Evolutionary conservation across 2,888 invertebrate species (phyloP).

Genomic region (Choristoneura rosaceana): DNA sequence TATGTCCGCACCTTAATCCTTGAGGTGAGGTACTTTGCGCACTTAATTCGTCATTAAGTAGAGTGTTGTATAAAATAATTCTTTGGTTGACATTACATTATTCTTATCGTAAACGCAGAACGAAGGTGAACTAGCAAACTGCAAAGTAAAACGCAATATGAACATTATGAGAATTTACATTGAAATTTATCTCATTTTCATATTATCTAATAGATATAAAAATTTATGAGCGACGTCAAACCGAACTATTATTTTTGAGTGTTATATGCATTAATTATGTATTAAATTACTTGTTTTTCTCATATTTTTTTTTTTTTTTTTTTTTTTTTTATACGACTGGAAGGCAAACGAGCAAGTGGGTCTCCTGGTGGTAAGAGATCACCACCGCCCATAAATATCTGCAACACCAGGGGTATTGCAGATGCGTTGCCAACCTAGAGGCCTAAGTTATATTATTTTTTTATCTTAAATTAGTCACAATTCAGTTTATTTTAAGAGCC

Average conservation of each 20-base stretch:
- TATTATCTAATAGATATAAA: too few species aligned
- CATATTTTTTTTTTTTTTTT: too few species aligned
- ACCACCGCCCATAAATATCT: too few species aligned
- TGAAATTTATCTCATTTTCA: neutral
- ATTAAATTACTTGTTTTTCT: slow-evolving; percentile 5
- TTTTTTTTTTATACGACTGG: too few species aligned
- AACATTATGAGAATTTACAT: neutral
- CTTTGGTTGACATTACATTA: slow-evolving; percentile 4
- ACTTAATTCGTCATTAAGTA: neutral
- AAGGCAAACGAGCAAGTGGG: too few species aligned
- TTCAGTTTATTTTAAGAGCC: neutral
- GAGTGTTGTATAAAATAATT: neutral
- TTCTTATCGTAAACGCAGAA: neutral
- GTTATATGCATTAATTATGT: neutral
- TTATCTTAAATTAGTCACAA: slow-evolving; percentile 2
- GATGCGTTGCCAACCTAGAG: too few species aligned
- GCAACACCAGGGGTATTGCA: too few species aligned
- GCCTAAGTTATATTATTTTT: too few species aligned
- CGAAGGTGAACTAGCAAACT: neutral
- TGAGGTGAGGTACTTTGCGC: neutral
- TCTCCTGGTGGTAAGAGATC: too few species aligned
- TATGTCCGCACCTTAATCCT: neutral
- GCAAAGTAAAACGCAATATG: neutral
- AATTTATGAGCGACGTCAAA: neutral
- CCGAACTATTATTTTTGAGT: neutral